Evolutionary conservation across 2,797 vertebrate species (phyloP).

Genomic region (Acanthornis magna): DNA sequence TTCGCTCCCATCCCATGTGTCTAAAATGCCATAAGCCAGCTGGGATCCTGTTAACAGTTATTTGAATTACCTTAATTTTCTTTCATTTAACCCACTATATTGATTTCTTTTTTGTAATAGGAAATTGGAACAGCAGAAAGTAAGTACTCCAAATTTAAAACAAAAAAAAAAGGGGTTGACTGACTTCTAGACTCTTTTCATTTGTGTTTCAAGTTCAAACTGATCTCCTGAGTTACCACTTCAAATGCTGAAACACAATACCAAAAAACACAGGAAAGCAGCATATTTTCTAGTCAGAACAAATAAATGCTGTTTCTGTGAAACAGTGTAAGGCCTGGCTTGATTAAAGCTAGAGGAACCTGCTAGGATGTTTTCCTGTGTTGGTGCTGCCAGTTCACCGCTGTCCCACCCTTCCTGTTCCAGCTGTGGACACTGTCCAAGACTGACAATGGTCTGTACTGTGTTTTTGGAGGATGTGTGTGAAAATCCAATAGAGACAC

Average conservation of each 20-base stretch:
- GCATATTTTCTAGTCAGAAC: neutral
- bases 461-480: neutral
- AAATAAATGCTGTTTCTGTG: neutral
- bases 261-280: neutral
- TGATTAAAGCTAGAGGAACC: neutral
- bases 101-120: neutral
- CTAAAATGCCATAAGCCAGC: neutral
- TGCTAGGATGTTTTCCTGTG: neutral
- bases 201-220: neutral
- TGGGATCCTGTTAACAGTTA: neutral
- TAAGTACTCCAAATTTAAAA: neutral
- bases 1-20: neutral
- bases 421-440: neutral
- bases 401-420: conserved; percentile 3
- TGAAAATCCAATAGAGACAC: neutral
- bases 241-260: neutral
- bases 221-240: neutral
- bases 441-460: neutral
- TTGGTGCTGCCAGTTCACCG: neutral
- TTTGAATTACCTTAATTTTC: neutral
- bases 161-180: neutral
- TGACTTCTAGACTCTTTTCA: neutral
- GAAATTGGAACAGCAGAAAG: neutral
- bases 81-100: neutral
- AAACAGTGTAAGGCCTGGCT: neutral